A percentile compares a stretch with the other conserved stretches of the same genome.
These are phyloP conservation scores for Passer montanus DNA, from an alignment of 2,113 vertebrate species.

Conservation along the genomic window DNA sequence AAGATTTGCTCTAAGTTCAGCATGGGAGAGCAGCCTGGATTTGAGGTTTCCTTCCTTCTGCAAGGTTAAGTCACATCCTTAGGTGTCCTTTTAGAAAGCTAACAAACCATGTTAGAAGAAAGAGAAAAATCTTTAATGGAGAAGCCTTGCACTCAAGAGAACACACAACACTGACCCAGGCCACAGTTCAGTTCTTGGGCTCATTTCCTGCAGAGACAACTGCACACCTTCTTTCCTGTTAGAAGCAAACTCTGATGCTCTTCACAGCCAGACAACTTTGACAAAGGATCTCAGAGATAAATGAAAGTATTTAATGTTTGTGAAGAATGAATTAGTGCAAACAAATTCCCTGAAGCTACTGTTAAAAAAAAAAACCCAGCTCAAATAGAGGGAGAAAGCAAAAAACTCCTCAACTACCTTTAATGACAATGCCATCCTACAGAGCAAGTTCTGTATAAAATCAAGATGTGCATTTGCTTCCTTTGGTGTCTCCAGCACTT, in stretches of 20 bases:
- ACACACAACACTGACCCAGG: not conserved
- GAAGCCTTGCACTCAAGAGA: not conserved
- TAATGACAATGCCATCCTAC: not conserved
- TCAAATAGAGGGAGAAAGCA: not conserved
- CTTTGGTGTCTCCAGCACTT: not conserved
- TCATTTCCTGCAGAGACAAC: not conserved
- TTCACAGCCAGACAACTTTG: not conserved
- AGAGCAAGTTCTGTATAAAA: not conserved
- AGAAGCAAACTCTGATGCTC: not conserved
- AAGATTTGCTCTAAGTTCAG: not conserved
- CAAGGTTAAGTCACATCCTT: slow-evolving; percentile 52
- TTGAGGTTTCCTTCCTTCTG: slow-evolving; percentile 57
- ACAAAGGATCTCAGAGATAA: not conserved
- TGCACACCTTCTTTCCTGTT: not conserved
- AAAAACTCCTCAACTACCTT: not conserved
- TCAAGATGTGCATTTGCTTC: not conserved
- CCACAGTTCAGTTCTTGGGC: not conserved
- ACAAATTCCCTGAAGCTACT: not conserved
- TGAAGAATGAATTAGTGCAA: not conserved
- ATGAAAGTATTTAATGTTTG: not conserved
- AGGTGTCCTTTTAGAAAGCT: slow-evolving; percentile 37
- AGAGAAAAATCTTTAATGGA: not conserved
- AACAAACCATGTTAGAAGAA: not conserved
- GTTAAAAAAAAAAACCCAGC: not conserved
- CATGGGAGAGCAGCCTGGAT: not conserved